Conservation (phyloP, 2,888 invertebrate genomes). For the Napeogenes inachia region DNA sequence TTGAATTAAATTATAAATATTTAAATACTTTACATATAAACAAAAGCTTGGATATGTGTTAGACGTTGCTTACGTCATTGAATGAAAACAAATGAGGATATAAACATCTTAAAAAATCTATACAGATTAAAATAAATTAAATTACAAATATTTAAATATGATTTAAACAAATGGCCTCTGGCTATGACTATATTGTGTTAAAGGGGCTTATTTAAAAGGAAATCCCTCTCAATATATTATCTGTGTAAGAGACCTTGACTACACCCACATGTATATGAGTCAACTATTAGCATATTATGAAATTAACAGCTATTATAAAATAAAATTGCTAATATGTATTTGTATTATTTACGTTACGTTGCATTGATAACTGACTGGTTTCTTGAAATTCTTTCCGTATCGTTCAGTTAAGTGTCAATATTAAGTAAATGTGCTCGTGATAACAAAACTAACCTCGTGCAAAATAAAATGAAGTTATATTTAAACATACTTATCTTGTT, state of each 20-base stretch:
- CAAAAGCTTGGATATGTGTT: too few species aligned
- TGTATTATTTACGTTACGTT: not conserved
- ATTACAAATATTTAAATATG: too few species aligned
- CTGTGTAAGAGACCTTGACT: not conserved
- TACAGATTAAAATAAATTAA: too few species aligned
- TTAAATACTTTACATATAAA: too few species aligned
- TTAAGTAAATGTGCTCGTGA: constrained; percentile 12
- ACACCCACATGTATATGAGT: not conserved
- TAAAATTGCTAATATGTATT: not conserved
- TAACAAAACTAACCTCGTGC: not conserved
- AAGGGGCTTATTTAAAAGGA: not conserved
- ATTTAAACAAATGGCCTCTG: not conserved
- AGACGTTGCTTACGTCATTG: too few species aligned
- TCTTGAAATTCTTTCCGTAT: constrained; percentile 5
- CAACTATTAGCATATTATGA: not conserved
- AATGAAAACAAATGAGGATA: too few species aligned
- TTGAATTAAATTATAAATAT: too few species aligned
- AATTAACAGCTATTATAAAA: constrained; percentile 3
- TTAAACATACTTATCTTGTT: constrained; percentile 14
- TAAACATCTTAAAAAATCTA: too few species aligned
- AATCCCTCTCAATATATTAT: not conserved
- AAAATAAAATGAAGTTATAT: constrained; percentile 19
- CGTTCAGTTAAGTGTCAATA: constrained; percentile 15
- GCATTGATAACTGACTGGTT: constrained; percentile 4
- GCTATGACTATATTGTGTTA: not conserved